Evolutionary conservation across 2,888 invertebrate genomes (phyloP).

Genomic region (Lysandra coridon): DNA sequence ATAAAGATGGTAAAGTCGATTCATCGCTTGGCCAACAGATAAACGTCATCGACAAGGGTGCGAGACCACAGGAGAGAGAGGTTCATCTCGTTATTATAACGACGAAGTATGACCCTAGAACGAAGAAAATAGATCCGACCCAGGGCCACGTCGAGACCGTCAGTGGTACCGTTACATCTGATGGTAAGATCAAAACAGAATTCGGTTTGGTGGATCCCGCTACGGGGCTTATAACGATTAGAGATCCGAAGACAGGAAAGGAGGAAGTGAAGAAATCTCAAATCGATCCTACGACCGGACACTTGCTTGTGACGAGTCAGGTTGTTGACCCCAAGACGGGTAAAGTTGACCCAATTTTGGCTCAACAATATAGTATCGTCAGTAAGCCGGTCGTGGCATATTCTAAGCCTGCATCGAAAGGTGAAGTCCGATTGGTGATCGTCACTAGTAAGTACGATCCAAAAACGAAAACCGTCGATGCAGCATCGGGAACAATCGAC

Average conservation of each 20-base stretch:
- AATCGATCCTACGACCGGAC: constrained; percentile 78
- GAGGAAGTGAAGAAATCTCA: constrained; percentile 80
- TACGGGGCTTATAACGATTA: constrained; percentile 76
- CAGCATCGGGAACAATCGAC: constrained; percentile 76
- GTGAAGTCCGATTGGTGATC: constrained; percentile 69
- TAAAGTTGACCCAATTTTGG: constrained; percentile 80
- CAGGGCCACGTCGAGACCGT: constrained; percentile 76
- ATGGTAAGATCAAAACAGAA: constrained; percentile 80
- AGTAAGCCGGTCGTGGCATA: constrained; percentile 68
- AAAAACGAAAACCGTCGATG: constrained; percentile 80
- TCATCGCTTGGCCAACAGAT: constrained; percentile 79
- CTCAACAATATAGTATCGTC: constrained; percentile 73
- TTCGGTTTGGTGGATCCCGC: constrained; percentile 83
- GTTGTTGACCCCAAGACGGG: constrained; percentile 81
- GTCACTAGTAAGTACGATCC: constrained; percentile 80
- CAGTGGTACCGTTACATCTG: constrained; percentile 79
- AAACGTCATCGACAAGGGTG: constrained; percentile 71
- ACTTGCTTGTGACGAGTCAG: constrained; percentile 79
- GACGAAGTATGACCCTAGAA: constrained; percentile 81
- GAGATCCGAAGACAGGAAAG: constrained; percentile 71
- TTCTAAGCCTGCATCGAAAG: constrained; percentile 63
- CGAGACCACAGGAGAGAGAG: constrained; percentile 68
- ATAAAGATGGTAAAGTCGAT: constrained; percentile 80
- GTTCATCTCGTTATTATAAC: constrained; percentile 82
- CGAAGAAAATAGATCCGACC: constrained; percentile 68